These are phyloP conservation scores for Tribolium castaneum DNA, from an alignment of 1,140 invertebrate species.

Conservation along the genomic window DNA sequence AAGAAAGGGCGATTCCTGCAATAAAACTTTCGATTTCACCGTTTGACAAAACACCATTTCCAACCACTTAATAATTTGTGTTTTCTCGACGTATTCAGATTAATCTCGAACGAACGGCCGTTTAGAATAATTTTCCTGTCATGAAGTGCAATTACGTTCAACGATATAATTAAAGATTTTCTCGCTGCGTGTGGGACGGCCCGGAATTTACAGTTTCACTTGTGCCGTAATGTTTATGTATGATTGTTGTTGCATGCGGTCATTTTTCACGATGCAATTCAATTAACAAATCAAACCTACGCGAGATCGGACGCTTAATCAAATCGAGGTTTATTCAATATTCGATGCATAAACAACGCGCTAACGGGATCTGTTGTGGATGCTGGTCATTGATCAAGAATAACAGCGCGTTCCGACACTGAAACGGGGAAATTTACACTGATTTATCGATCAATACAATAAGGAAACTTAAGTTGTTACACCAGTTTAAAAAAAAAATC, in stretches of 20 bases:
- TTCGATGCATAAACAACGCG: slow-evolving; percentile 10
- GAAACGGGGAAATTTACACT: no score
- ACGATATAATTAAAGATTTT: slow-evolving; percentile 47
- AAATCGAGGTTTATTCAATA: slow-evolving; percentile 24
- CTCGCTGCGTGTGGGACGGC: slow-evolving; percentile 33
- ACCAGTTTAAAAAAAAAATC: neutral
- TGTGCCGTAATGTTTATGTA: slow-evolving; percentile 37
- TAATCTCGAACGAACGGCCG: slow-evolving; percentile 41
- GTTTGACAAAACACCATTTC: neutral
- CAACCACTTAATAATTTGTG: neutral
- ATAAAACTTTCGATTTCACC: slow-evolving; percentile 28
- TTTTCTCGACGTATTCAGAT: slow-evolving; percentile 45
- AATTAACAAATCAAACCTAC: slow-evolving; percentile 41
- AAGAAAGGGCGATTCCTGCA: slow-evolving; percentile 1
- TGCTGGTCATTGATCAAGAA: slow-evolving; percentile 19
- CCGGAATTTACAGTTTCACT: slow-evolving; percentile 34
- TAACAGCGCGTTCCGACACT: neutral
- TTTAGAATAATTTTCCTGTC: slow-evolving; percentile 40
- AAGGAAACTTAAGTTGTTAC: no score
- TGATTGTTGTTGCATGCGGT: slow-evolving; percentile 33
- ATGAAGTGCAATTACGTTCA: slow-evolving; percentile 37
- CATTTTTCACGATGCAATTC: slow-evolving; percentile 20
- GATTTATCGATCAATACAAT: no score
- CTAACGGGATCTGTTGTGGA: slow-evolving; percentile 26
- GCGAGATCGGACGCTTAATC: slow-evolving; percentile 8